Evolutionary conservation across 2,888 invertebrate species (phyloP).

Genomic region (Epinotia bilunana): DNA sequence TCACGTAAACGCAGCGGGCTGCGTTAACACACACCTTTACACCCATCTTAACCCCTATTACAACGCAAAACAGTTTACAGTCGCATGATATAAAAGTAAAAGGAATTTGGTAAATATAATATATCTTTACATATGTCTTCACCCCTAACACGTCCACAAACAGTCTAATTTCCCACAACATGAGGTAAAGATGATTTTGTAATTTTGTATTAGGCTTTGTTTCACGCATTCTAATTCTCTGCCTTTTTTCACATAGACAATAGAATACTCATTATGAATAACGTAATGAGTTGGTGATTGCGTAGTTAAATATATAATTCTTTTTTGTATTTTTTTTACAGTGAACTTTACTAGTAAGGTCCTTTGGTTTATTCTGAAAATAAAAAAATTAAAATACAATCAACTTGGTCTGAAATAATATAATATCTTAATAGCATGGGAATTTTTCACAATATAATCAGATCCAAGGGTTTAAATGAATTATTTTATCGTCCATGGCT

Average conservation of each 20-base stretch:
- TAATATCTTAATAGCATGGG: not conserved
- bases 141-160: slow-evolving; percentile 50
- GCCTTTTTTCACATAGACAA: slow-evolving; percentile 60
- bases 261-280: slow-evolving; percentile 69
- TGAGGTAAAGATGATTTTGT: slow-evolving; percentile 44
- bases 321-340: slow-evolving; percentile 61
- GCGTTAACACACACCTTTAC: slow-evolving; percentile 51
- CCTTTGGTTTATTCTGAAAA: not conserved
- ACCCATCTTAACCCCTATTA: slow-evolving; percentile 48
- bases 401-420: not conserved
- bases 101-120: slow-evolving; percentile 45
- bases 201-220: slow-evolving; percentile 53
- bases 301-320: slow-evolving; percentile 59
- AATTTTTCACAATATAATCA: slow-evolving; percentile 4
- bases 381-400: not conserved
- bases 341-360: not conserved
- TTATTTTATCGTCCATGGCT: slow-evolving; percentile 14
- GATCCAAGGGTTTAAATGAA: slow-evolving; percentile 4
- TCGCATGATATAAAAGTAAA: slow-evolving; percentile 33
- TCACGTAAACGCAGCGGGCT: slow-evolving; percentile 74
- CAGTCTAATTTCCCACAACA: slow-evolving; percentile 48
- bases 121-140: slow-evolving; percentile 39
- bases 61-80: slow-evolving; percentile 48
- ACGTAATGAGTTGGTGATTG: slow-evolving; percentile 64
- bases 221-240: slow-evolving; percentile 71